Evolutionary conservation across 2,797 vertebrate genomes (phyloP).

Genomic region (Chelmon rostratus): DNA sequence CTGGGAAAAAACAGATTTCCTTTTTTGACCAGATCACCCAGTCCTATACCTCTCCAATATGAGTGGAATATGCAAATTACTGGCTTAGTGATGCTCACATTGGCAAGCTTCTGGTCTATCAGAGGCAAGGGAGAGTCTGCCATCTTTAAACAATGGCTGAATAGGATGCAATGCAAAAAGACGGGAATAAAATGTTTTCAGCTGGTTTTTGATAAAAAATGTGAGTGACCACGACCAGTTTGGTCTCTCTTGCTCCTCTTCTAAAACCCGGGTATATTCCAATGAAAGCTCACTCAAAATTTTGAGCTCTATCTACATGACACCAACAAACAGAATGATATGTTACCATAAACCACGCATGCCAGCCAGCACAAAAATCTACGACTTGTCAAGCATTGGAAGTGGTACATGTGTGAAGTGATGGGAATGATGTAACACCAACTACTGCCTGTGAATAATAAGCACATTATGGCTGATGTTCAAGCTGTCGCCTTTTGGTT

Average conservation of each 20-base stretch:
- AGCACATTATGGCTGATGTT: background rate
- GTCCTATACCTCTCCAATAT: background rate
- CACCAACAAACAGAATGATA: background rate
- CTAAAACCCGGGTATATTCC: background rate
- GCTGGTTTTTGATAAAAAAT: background rate
- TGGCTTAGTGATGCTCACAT: background rate
- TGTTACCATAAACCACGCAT: constrained; percentile 9
- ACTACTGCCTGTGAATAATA: background rate
- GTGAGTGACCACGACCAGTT: background rate
- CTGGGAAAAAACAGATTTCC: background rate
- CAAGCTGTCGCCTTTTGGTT: background rate
- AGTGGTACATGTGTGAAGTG: background rate
- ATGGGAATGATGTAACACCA: background rate
- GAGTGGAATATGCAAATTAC: background rate
- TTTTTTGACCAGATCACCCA: background rate
- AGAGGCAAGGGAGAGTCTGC: background rate
- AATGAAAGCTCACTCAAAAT: background rate
- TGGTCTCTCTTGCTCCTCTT: background rate
- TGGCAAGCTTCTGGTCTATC: background rate
- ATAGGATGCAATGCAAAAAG: background rate
- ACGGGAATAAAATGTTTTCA: background rate
- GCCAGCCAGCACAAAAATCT: background rate
- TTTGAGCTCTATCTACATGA: background rate
- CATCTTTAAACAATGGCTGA: background rate
- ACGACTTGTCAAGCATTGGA: background rate